Conservation (phyloP, 2,888 invertebrate species). For the Nomada goodeniana region DNA sequence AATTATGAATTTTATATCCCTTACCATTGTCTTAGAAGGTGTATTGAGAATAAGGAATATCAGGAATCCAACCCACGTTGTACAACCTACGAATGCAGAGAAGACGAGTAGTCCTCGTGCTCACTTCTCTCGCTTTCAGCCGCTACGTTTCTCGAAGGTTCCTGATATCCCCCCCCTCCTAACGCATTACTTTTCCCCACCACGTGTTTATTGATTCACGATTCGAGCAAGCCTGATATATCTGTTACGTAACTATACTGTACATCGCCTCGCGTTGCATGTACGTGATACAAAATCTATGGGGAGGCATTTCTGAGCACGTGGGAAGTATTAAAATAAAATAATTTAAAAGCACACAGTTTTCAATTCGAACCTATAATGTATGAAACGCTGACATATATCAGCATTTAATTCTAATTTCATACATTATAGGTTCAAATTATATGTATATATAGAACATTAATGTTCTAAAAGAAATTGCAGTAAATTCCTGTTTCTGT, state of each 20-base stretch:
- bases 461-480: not conserved
- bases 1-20: conserved; percentile 11
- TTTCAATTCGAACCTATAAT: not conserved
- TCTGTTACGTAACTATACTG: conserved; percentile 33
- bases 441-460: no score
- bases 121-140: not conserved
- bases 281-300: not conserved
- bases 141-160: conserved; percentile 64
- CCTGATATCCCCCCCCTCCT: conserved; percentile 16
- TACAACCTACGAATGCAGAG: conserved; percentile 68
- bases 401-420: no score
- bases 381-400: not conserved
- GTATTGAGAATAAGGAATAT: conserved; percentile 15
- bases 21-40: conserved; percentile 61
- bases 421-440: no score
- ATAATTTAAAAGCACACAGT: not conserved
- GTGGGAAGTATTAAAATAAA: not conserved
- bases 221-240: not conserved
- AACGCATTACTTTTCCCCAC: conserved; percentile 28
- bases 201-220: conserved; percentile 50
- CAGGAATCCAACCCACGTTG: conserved; percentile 74
- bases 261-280: not conserved
- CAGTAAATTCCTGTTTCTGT: not conserved
- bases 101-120: conserved; percentile 31
- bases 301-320: conserved; percentile 5